A percentile compares a stretch with the other conserved stretches of the same genome.
Evolutionary conservation across 1,140 invertebrate species (phyloP).

Genomic region (Yoshiicerus persimilis): DNA sequence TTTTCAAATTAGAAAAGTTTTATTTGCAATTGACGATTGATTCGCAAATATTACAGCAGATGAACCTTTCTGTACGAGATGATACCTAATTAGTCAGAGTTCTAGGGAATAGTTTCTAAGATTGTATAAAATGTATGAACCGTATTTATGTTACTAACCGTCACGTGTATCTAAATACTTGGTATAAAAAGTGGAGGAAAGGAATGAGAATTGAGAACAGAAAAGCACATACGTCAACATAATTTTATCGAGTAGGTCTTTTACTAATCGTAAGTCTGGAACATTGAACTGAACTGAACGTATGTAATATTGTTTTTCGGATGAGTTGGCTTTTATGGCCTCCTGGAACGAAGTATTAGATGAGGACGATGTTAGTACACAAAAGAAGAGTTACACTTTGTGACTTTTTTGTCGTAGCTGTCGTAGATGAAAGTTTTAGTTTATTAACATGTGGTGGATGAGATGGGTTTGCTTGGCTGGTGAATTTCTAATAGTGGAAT

Average conservation of each 20-base stretch:
- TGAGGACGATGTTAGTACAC: not conserved
- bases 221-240: conserved; percentile 25
- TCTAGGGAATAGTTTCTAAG: no score
- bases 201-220: not conserved
- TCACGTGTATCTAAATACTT: not conserved
- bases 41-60: no score
- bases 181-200: not conserved
- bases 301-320: conserved; percentile 28
- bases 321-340: conserved; percentile 26
- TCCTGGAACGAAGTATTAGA: conserved; percentile 9
- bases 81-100: no score
- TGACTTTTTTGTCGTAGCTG: not conserved
- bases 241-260: conserved; percentile 14
- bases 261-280: not conserved
- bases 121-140: no score
- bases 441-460: conserved; percentile 13
- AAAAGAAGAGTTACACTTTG: not conserved
- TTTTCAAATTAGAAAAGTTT: no score
- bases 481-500: not conserved
- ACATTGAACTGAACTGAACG: not conserved
- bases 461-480: not conserved
- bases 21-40: no score
- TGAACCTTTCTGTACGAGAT: no score
- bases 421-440: not conserved
- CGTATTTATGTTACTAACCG: not conserved